Evolutionary conservation across 2,797 vertebrate genomes (phyloP).

Genomic region (Darevskia mixta): DNA sequence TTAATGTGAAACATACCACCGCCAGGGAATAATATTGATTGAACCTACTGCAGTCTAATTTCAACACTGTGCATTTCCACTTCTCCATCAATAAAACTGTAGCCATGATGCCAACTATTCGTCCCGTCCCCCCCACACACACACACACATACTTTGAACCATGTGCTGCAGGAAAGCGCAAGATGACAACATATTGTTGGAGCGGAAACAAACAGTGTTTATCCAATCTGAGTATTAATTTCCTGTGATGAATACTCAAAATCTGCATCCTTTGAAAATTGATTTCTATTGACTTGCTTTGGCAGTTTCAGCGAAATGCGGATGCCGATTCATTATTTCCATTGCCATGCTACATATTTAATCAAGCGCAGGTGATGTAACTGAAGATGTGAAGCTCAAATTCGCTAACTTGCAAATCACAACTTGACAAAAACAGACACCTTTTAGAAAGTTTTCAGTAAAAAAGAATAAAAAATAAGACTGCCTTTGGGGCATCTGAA

Average conservation of each 20-base stretch:
- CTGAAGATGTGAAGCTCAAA: neutral
- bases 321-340: neutral
- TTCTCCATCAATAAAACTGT: slow-evolving; percentile 2
- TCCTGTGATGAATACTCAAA: slow-evolving; percentile 23
- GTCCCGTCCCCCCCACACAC: too few species aligned
- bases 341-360: neutral
- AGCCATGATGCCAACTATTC: neutral
- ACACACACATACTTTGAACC: neutral
- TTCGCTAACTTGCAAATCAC: neutral
- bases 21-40: neutral
- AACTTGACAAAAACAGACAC: neutral
- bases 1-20: neutral
- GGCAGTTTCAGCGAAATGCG: neutral
- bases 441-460: too few species aligned
- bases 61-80: neutral
- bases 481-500: neutral
- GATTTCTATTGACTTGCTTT: slow-evolving; percentile 34
- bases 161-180: neutral
- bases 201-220: slow-evolving; percentile 1
- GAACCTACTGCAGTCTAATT: slow-evolving; percentile 7
- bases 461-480: neutral
- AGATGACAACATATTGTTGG: neutral
- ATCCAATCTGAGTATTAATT: slow-evolving; percentile 29
- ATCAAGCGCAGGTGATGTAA: slow-evolving; percentile 1
- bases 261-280: slow-evolving; percentile 24